Evolutionary conservation across 2,888 invertebrate genomes (phyloP).

Genomic region (Xestoiulus laeticollis): DNA sequence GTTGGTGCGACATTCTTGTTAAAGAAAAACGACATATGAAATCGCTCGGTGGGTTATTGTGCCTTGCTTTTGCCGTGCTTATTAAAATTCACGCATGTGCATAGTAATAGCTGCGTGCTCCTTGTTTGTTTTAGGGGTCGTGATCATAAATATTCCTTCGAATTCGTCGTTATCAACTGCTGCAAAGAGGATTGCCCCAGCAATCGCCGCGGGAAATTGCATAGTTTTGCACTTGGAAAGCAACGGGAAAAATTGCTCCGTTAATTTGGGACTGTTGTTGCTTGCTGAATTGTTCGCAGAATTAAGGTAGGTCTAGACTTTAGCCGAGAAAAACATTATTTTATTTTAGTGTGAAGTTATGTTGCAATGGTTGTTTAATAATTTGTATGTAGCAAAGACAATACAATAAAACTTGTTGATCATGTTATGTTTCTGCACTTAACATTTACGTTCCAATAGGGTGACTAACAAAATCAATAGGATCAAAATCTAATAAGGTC

Average conservation of each 20-base stretch:
- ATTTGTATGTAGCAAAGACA: neutral
- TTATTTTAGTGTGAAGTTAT: neutral
- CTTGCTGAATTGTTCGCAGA: conserved; percentile 18
- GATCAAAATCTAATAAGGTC: no score
- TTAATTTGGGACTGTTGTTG: conserved; percentile 19
- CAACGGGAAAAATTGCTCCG: neutral
- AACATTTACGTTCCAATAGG: no score
- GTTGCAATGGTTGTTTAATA: neutral
- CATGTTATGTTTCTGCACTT: no score
- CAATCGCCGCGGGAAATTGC: neutral
- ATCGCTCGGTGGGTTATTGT: conserved; percentile 25
- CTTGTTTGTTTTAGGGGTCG: conserved; percentile 20
- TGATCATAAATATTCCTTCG: conserved; percentile 18
- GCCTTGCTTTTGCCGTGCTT: neutral
- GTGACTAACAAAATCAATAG: no score
- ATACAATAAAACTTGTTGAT: no score
- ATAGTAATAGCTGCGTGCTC: neutral
- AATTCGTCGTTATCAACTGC: conserved; percentile 8
- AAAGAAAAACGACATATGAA: neutral
- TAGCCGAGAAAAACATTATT: neutral
- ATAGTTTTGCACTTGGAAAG: conserved; percentile 3
- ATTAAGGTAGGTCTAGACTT: neutral
- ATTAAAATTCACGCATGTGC: neutral
- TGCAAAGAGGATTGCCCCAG: conserved; percentile 31
- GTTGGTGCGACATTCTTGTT: conserved; percentile 9